These are phyloP conservation scores for Ruditapes philippinarum DNA, from an alignment of 1,140 invertebrate genomes.

Conservation along the genomic window DNA sequence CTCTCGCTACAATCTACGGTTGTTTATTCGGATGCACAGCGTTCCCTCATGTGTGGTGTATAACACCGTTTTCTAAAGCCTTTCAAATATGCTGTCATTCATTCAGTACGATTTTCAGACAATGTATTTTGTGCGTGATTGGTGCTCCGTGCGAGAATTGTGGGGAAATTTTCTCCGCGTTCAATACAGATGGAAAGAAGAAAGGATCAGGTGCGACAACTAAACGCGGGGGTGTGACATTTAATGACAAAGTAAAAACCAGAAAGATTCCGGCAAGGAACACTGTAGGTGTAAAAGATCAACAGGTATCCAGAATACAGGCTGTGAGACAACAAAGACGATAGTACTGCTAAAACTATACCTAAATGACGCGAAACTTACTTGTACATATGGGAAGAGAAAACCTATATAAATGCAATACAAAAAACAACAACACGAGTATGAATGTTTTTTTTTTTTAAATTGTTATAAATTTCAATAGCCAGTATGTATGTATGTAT, in stretches of 20 bases:
- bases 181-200: background rate
- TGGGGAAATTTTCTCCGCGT: background rate
- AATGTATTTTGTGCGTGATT: background rate
- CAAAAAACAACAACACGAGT: too few species aligned
- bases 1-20: slow-evolving; percentile 35
- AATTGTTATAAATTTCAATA: too few species aligned
- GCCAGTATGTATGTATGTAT: too few species aligned
- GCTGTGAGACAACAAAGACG: background rate
- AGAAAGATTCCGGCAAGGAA: slow-evolving; percentile 4
- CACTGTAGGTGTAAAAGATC: background rate
- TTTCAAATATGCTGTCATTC: background rate
- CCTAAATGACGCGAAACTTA: too few species aligned
- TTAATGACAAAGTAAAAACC: slow-evolving; percentile 24
- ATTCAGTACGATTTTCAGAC: background rate
- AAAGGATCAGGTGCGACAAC: background rate
- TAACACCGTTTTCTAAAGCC: background rate
- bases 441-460: too few species aligned
- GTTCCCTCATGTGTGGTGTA: slow-evolving; percentile 1
- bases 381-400: too few species aligned
- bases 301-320: background rate
- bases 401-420: too few species aligned
- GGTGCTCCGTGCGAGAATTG: background rate
- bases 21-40: background rate
- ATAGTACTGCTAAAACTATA: too few species aligned
- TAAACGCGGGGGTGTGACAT: background rate